Evolutionary conservation across 2,113 vertebrate genomes (phyloP), one percentile per base, ranked within the genome.

Genomic region (Channa argus): DNA sequence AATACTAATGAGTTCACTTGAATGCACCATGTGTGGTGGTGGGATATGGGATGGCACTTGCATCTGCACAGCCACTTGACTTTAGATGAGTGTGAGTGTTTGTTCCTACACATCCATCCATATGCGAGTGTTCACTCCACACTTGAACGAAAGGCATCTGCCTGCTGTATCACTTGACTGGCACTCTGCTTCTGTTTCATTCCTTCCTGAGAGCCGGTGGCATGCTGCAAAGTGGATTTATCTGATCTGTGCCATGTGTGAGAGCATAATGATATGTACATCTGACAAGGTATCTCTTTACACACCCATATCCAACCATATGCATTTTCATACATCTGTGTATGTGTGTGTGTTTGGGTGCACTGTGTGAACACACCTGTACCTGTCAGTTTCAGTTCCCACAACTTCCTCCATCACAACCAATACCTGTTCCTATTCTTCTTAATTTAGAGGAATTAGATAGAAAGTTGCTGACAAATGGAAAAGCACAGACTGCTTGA

Each of bases 401-500:
- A 38, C 3, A 24, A 64, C 63, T 73, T 64, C 24, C 39, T 64
- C 83, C 36, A 70, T 90, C 84, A 80, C 79, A 83, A 58, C 66
- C 67, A 67, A 86, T 82, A 49, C 47, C 8, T 9, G 52, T 63
- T 80, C 55, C 71, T 83, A 82, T 87, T 89, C 70, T 58, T 91
- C 87, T 87, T 86, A 84, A 90, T 90, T 88, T 88, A 89, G 71
- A 12, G 43, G 66, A 73, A 88, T 79, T 76, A 79, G 71, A 84
- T 86, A 53, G 58, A 53, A 80, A 84, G 76, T 68, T 88, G 89
- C 88, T 91, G 91, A 90, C 53, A 0, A 38, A 64, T 68, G 75
- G 50, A 77, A 90, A 89, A 56, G n/a, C 66, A 52, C 50, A 4
- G 63, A 50, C 47, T n/a, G 56, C 64, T 76, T 80, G 74, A 74